A percentile compares a stretch with the other conserved stretches of the same genome.
phyloP scores from a whole-genome alignment of 2,888 invertebrate species.

The Holacanthella duospinosa region DNA sequence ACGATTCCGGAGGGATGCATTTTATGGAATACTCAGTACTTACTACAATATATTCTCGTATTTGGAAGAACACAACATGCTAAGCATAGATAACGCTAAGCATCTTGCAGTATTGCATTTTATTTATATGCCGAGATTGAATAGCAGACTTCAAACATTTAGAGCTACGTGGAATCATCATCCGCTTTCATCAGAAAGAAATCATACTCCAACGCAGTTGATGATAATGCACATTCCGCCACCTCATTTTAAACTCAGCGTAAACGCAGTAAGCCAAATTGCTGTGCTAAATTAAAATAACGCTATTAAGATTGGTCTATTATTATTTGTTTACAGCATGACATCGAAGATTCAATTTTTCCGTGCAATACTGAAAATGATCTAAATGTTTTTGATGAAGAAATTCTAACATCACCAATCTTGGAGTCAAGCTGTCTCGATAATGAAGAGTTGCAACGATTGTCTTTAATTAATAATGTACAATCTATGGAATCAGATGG shows the following conservation, averaged over 20 bases:
- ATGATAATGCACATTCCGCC: slow-evolving; percentile 7
- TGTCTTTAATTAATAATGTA: no score
- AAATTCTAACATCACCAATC: no score
- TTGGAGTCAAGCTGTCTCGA: no score
- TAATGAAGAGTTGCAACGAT: no score
- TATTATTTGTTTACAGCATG: no score
- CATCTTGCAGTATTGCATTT: neutral
- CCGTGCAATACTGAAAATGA: no score
- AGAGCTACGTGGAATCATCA: slow-evolving; percentile 4
- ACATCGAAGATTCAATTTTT: no score
- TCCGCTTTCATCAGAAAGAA: neutral
- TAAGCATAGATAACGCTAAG: neutral
- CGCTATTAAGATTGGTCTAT: no score
- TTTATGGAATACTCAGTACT: neutral
- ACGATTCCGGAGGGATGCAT: slow-evolving; percentile 4
- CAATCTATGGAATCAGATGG: no score
- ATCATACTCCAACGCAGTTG: neutral
- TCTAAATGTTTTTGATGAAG: no score
- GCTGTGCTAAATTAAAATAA: no score
- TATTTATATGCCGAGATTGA: slow-evolving; percentile 1
- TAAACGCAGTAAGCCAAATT: neutral
- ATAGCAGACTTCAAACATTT: neutral
- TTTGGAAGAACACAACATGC: neutral
- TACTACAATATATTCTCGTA: slow-evolving; percentile 1
- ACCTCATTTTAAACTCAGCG: neutral